Evolutionary conservation across 2,888 invertebrate genomes (phyloP), one percentile per base, ranked within the genome.

Genomic region (Oligia latruncula): DNA sequence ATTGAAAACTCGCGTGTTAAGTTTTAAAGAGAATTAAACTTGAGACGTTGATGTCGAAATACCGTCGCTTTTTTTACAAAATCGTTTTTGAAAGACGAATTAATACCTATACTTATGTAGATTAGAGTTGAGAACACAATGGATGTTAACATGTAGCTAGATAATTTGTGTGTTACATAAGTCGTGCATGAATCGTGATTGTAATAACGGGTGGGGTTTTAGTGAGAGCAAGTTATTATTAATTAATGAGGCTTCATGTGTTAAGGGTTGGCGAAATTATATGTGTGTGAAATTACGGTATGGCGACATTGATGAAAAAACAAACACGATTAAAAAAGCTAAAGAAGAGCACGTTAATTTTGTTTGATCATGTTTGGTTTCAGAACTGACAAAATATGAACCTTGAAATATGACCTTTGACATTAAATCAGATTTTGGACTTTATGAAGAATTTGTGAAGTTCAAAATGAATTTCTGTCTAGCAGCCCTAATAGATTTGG

Each of bases 101-200:
- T 96, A 96, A 96, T 96, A 95, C 95, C 95, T 96, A 96, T 96
- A 96, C 96, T 96, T 96, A 96, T 96, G 95, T 95, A 96, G 95
- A 96, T 96, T 95, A 95, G 93, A 92, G 94, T 87, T 92, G 91
- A 92, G 82, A 89, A 85, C 88, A 96, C 96, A 96, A 96, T 96
- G 92, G 96, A 94, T 91, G 94, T 94, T 95, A 95, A 95, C 94
- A 94, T 94, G 94, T 94, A 89, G 93, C 90, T 92, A 93, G 93
- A 95, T 96, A 96, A 96, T 96, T 96, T 95, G 89, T 90, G 92
- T 93, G 92, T 96, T 96, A 96, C 94, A 94, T 95, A 95, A 96
- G 91, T 92, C 93, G 92, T 93, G 95, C 93, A 92, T 94, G 93
- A 93, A 93, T 93, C 95, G 94, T 94, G 94, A 94, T 94, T 93